Evolutionary conservation across 2,797 vertebrate genomes (phyloP).

Genomic region (Siniperca scherzeri): DNA sequence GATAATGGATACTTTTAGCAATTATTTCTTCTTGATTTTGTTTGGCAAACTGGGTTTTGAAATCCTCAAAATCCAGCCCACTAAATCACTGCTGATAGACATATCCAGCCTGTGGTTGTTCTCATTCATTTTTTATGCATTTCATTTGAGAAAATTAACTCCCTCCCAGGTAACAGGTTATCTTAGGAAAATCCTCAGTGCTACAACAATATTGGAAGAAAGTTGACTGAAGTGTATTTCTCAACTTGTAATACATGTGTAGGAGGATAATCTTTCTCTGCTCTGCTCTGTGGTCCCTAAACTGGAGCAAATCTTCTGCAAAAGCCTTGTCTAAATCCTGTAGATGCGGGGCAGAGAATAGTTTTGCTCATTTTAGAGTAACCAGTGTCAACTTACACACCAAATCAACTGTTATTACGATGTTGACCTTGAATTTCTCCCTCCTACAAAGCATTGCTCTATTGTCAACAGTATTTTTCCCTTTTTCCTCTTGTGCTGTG

Average conservation of each 20-base stretch:
- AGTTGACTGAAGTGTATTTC: conserved; percentile 25
- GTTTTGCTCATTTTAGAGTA: conserved; percentile 1
- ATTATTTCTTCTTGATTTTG: conserved; percentile 3
- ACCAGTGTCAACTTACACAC: conserved; percentile 5
- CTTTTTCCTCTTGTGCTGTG: background rate
- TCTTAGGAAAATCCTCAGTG: conserved; percentile 16
- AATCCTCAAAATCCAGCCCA: conserved; percentile 13
- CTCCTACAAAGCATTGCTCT: conserved; percentile 16
- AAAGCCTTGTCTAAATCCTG: conserved; percentile 20
- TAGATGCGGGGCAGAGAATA: conserved; percentile 4
- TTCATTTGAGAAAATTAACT: conserved; percentile 40
- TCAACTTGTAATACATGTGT: conserved; percentile 28
- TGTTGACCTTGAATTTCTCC: conserved; percentile 13
- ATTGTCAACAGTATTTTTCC: background rate
- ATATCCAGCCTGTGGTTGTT: background rate
- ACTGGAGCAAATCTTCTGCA: background rate
- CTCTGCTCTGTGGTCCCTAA: background rate
- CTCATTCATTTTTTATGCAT: conserved; percentile 13
- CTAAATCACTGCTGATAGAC: background rate
- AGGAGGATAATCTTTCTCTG: conserved; percentile 29
- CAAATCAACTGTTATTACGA: conserved; percentile 7
- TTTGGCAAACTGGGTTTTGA: background rate
- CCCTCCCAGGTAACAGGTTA: conserved; percentile 29
- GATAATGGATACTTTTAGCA: background rate
- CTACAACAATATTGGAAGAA: conserved; percentile 9